Base-by-base conservation (phyloP, 2,888 invertebrate genomes). In the Artemia sinica region DNA sequence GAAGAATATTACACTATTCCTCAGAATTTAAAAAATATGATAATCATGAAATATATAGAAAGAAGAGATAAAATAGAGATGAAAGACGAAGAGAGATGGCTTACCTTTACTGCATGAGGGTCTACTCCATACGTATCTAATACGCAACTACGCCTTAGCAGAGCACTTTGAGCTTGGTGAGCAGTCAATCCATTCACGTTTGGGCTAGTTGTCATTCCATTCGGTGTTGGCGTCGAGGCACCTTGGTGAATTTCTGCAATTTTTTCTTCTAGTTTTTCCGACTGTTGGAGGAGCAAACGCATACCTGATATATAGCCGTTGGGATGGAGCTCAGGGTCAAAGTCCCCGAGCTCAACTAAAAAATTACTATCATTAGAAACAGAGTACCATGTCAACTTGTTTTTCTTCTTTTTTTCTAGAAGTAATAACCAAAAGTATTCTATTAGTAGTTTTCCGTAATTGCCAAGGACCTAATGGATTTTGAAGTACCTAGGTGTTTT, bases 101-200 rank as follows among this genome's bases (percentile, higher is more conserved):
- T 75, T 78, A 91, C 91, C 84, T 96, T 97, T 50, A 97, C 96
- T 71, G 93, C 91, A 82, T 96, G 94, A 11, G 96, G 97, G 80
- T 97, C 96, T 51, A 97, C 90, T 49, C 96, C 97, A 76, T 96
- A 97, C 0, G 96, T 95, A 78, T 97, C 96, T 70, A 97, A 81
- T 73, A 88, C 86, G 73, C 90, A 87, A 65, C 94, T 91, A 75
- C 92, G 88, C 78, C 88, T 88, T 75, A 97, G 84, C 79, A 97
- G 97, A 74, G 87, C 85, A 71, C 86, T 85, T 80, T 96, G 95
- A 0, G 92, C 89, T 75, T 90, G 89, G 69, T 88, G 86, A 3
- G 91, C 86, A 67, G 88, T 85, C 80, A 91, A 88, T 66, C 90
- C 91, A 73, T 90, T 86, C 67, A 95, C 84, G 69, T 89, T 86